Conservation (phyloP, 2,113 vertebrate genomes). For the Dryoscopus gambensis region DNA sequence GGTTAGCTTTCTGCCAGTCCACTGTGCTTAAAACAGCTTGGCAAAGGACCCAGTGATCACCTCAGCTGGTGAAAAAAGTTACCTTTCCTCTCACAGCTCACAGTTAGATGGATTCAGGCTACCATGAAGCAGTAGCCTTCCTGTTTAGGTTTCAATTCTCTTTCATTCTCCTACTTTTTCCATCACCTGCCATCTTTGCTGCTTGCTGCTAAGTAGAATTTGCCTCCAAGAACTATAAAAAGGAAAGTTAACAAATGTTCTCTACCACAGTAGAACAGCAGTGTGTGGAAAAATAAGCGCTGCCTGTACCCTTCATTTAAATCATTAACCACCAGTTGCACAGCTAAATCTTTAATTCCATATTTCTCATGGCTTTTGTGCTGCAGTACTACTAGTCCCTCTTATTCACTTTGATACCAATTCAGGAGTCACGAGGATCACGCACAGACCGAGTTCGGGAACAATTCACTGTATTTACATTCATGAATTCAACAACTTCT, state of each 20-base stretch:
- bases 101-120: neutral
- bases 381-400: neutral
- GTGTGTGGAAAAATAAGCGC: neutral
- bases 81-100: neutral
- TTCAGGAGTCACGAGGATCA: neutral
- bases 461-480: neutral
- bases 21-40: neutral
- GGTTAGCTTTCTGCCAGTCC: neutral
- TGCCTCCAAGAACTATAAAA: conserved; percentile 4
- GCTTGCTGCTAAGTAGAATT: neutral
- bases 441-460: neutral
- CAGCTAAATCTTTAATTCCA: neutral
- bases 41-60: neutral
- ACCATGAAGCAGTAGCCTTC: neutral
- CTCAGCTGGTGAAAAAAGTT: neutral
- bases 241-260: neutral
- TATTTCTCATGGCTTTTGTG: neutral
- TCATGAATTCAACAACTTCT: neutral
- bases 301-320: neutral
- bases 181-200: conserved; percentile 8
- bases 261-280: neutral
- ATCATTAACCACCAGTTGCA: neutral
- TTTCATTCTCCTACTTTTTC: neutral
- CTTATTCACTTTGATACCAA: neutral
- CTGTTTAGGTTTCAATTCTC: neutral